Conservation (phyloP, 2,888 invertebrate genomes). For the Pterostichus madidus region DNA sequence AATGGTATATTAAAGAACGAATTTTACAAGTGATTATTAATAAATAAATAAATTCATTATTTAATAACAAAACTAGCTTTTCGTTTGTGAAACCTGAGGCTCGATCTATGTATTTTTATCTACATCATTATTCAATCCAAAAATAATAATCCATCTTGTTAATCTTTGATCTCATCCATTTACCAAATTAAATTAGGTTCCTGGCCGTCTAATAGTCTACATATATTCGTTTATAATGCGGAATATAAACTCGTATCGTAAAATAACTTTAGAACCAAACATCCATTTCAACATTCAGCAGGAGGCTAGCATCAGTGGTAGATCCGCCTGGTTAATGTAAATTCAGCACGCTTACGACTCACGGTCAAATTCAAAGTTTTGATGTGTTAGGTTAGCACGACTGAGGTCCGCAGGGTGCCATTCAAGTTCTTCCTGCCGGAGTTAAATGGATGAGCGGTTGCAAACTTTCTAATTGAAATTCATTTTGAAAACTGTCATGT, state of each 20-base stretch:
- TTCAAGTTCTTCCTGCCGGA: slow-evolving; percentile 40
- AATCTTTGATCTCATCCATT: slow-evolving; percentile 4
- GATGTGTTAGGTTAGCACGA: slow-evolving; percentile 23
- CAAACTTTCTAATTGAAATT: slow-evolving; percentile 44
- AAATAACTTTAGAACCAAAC: too few species aligned
- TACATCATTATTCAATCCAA: neutral
- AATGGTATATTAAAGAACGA: too few species aligned
- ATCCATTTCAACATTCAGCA: too few species aligned
- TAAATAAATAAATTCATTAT: too few species aligned
- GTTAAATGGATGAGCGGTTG: slow-evolving; percentile 8
- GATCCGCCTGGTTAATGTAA: slow-evolving; percentile 8
- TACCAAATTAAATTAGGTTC: neutral
- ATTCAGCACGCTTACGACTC: slow-evolving; percentile 32
- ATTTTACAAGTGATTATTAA: too few species aligned
- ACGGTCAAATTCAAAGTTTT: slow-evolving; percentile 35
- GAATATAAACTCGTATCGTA: too few species aligned
- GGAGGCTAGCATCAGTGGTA: neutral
- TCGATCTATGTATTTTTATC: neutral
- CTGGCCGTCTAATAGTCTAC: too few species aligned
- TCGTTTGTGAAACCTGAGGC: too few species aligned
- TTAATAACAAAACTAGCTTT: too few species aligned
- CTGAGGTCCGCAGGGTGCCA: slow-evolving; percentile 30
- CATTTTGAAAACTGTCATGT: slow-evolving; percentile 23
- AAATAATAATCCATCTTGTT: slow-evolving; percentile 5
- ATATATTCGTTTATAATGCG: too few species aligned